These are phyloP conservation scores for Ormyrus nitidulus DNA, from an alignment of 2,888 invertebrate genomes.

Conservation along the genomic window DNA sequence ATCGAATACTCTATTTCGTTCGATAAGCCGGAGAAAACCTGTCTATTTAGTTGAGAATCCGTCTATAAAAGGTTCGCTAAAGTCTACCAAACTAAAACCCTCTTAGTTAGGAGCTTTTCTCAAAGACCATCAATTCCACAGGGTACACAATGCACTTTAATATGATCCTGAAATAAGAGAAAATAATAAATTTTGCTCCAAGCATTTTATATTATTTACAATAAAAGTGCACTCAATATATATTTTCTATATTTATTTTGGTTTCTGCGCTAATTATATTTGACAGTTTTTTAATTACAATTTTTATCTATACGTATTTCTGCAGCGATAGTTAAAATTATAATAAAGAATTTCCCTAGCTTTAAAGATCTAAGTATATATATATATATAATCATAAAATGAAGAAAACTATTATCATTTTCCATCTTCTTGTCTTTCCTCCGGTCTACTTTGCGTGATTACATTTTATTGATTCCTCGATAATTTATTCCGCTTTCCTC, in stretches of 20 bases:
- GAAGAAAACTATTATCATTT: conserved; percentile 16
- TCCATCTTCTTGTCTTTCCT: background rate
- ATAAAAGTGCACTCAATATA: too few relatives aligned
- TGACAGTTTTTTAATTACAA: too few relatives aligned
- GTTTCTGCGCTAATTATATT: too few relatives aligned
- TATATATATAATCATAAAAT: background rate
- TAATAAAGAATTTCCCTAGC: background rate
- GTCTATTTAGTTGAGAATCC: conserved; percentile 34
- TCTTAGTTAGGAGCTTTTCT: conserved; percentile 14
- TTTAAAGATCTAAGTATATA: too few relatives aligned
- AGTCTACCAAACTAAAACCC: background rate
- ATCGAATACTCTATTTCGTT: too few relatives aligned
- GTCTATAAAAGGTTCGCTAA: background rate
- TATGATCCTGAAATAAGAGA: background rate
- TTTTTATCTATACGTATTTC: too few relatives aligned
- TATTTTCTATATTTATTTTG: too few relatives aligned
- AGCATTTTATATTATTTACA: too few relatives aligned
- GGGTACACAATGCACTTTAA: background rate
- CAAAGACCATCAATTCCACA: background rate
- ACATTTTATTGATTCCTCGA: conserved; percentile 30
- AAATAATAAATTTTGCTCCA: background rate
- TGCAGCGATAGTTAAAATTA: too few relatives aligned
- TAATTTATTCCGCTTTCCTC: conserved; percentile 24
- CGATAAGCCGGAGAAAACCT: background rate
- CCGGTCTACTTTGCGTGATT: conserved; percentile 8